Evolutionary conservation across 2,888 invertebrate species (phyloP), one percentile per base, ranked within the genome.

Genomic region (Druceiella hillmani): DNA sequence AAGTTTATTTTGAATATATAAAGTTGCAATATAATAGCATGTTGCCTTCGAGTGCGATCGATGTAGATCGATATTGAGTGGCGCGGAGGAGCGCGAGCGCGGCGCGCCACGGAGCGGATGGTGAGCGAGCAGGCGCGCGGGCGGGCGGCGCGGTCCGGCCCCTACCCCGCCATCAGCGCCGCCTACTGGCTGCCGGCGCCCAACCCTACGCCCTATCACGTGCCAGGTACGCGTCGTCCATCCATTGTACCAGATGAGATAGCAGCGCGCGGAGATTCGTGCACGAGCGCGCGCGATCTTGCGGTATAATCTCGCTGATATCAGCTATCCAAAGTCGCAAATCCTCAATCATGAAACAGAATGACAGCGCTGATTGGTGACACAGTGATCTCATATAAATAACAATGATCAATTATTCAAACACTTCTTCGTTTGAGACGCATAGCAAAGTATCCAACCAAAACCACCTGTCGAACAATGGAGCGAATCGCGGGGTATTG

Each of bases 101-200:
- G 65, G 64, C 69, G 70, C 66, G 68, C 52, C 68, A 70, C 48
- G 69, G 68, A 62, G 62, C 68, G 57, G 69, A 64, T 56, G 68
- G 64, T 53, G 63, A n/a, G n/a, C 62, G 43, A 59, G 65, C 52
- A 59, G 61, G 55, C 62, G 64, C 60, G 65, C 52, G 59, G 61
- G 55, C 62, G 64, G 58, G 55, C 59, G 53, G 57, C 56, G 52
- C 47, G 40, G 49, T 51, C 55, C 51, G 58, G 56, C 59, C 72
- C 65, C 66, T 87, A 87, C 73, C 87, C 87, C 61, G 77, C 86
- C 54, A 87, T 87, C 74, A 83, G 81, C 65, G 79, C 85, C 62
- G 83, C 86, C 60, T 87, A 87, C 69, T 87, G 87, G 87, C 79
- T 86, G 57, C 85, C 87, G 50, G 81, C 86, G 56, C 78, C 85